phyloP scores from a whole-genome alignment of 2,113 vertebrate species.

The Labrus mixtus region DNA sequence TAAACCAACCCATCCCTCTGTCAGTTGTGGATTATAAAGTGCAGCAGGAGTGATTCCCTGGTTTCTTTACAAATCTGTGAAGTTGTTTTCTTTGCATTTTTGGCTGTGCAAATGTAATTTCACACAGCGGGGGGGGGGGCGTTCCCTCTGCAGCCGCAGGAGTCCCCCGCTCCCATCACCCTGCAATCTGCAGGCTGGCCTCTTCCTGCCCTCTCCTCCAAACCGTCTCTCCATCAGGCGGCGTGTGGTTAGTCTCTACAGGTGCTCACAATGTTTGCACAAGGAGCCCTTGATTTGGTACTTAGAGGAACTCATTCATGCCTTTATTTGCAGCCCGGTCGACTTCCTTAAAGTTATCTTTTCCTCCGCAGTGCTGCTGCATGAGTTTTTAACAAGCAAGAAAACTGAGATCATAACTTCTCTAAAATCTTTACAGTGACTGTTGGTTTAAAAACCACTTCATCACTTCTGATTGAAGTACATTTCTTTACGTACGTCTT shows the following conservation, averaged over 20 bases:
- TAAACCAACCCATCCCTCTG: slow-evolving; percentile 15
- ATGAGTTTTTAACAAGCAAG: too few species aligned
- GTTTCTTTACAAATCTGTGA: slow-evolving; percentile 42
- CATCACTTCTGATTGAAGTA: too few species aligned
- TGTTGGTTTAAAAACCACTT: too few species aligned
- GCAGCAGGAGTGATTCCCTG: slow-evolving; percentile 6
- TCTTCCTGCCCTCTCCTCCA: slow-evolving; percentile 15
- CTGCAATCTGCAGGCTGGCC: slow-evolving; percentile 29
- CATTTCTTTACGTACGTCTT: too few species aligned
- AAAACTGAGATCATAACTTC: too few species aligned
- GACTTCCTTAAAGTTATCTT: background rate
- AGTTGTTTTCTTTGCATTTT: slow-evolving; percentile 43
- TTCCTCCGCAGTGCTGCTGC: too few species aligned
- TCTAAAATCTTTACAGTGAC: too few species aligned
- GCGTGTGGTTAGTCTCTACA: slow-evolving; percentile 39
- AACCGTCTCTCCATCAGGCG: slow-evolving; percentile 21
- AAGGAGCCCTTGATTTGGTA: background rate
- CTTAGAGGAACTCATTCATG: background rate
- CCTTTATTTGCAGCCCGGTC: background rate
- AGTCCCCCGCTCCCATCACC: slow-evolving; percentile 27
- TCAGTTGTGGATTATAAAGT: slow-evolving; percentile 12
- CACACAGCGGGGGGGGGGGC: slow-evolving; percentile 15
- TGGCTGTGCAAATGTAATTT: slow-evolving; percentile 40
- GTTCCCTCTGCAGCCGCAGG: slow-evolving; percentile 22
- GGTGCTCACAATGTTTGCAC: slow-evolving; percentile 21